Evolutionary conservation across 2,797 vertebrate genomes (phyloP).

Genomic region (Crax fasciolata): DNA sequence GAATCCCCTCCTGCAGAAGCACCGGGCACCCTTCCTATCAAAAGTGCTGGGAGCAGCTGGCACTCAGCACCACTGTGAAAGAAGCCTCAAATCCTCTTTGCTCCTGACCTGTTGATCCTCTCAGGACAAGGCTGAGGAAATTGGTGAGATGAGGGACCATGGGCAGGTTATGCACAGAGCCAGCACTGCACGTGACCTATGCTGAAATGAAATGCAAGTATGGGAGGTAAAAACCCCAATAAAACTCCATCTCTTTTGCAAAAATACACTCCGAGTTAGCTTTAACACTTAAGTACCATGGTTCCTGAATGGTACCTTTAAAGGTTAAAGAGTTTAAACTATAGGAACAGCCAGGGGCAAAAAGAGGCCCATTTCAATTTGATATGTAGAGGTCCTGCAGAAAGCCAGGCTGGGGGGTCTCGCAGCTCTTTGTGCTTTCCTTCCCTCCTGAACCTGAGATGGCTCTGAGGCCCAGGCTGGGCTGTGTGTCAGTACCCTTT

Average conservation of each 20-base stretch:
- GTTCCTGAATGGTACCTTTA: conserved; percentile 73
- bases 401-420: conserved; percentile 63
- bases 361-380: conserved; percentile 68
- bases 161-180: background rate
- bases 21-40: background rate
- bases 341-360: conserved; percentile 72
- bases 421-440: conserved; percentile 47
- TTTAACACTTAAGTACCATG: conserved; percentile 64
- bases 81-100: background rate
- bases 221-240: conserved; percentile 28
- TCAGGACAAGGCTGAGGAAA: background rate
- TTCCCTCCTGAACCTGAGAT: conserved; percentile 56
- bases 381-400: conserved; percentile 59
- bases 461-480: conserved; percentile 25
- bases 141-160: background rate
- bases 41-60: background rate
- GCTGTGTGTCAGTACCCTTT: conserved; percentile 5
- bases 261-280: conserved; percentile 28
- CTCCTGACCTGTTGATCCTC: background rate
- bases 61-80: background rate
- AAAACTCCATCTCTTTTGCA: conserved; percentile 18
- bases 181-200: background rate
- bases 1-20: background rate
- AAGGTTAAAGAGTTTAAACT: conserved; percentile 68
- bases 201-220: conserved; percentile 8